Conservation (phyloP, 2,113 vertebrate genomes). For the Xiphias gladius region DNA sequence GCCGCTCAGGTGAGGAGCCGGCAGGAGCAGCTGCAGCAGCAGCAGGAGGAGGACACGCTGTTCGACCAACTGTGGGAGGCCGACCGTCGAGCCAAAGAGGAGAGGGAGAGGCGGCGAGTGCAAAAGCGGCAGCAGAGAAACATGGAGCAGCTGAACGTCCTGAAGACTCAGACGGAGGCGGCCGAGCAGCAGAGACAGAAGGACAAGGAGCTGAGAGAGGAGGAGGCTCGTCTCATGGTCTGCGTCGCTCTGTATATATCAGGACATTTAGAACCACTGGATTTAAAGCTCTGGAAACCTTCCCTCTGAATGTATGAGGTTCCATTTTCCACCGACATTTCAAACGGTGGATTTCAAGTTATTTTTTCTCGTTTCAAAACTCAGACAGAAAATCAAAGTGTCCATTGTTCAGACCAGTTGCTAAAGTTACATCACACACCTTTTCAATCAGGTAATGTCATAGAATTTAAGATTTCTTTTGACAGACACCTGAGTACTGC, state of each 20-base stretch:
- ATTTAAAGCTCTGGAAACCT: too few species aligned
- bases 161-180: slow-evolving; percentile 75
- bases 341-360: too few species aligned
- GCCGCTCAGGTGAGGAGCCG: slow-evolving; percentile 84
- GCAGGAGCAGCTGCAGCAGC: slow-evolving; percentile 69
- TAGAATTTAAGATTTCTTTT: too few species aligned
- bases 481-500: too few species aligned
- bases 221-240: slow-evolving; percentile 88
- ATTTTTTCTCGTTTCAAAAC: too few species aligned
- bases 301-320: too few species aligned
- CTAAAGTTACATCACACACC: too few species aligned
- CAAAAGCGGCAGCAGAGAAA: slow-evolving; percentile 55
- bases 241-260: not conserved
- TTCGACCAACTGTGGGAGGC: slow-evolving; percentile 87
- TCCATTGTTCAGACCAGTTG: too few species aligned
- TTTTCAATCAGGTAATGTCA: too few species aligned
- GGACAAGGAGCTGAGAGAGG: slow-evolving; percentile 76
- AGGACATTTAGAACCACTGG: too few species aligned
- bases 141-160: slow-evolving; percentile 59
- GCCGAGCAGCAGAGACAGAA: slow-evolving; percentile 67
- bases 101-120: slow-evolving; percentile 49
- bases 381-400: too few species aligned
- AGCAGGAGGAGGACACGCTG: slow-evolving; percentile 82
- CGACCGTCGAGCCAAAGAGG: slow-evolving; percentile 87
- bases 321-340: too few species aligned